These are phyloP conservation scores for Cynopterus brachyotis DNA, from an alignment of 2,113 vertebrate species.

Conservation along the genomic window DNA sequence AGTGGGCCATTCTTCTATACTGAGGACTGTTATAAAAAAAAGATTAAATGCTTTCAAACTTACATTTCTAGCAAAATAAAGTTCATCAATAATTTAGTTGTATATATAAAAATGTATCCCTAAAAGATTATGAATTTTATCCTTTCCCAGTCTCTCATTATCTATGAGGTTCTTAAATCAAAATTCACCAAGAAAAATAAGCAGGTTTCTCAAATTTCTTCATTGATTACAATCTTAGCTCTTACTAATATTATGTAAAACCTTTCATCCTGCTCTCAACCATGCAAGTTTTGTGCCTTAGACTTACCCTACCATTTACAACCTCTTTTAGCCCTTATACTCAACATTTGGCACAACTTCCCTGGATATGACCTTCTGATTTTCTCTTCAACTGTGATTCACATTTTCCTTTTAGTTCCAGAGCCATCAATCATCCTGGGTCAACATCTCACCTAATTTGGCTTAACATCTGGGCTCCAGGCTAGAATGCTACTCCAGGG, in stretches of 20 bases:
- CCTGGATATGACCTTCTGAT: constrained; percentile 34
- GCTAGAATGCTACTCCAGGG: background rate
- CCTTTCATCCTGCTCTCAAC: background rate
- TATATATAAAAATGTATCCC: background rate
- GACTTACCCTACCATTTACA: constrained; percentile 44
- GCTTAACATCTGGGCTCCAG: background rate
- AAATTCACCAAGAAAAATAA: background rate
- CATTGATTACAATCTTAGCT: background rate
- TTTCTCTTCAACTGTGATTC: constrained; percentile 54
- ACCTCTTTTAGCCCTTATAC: background rate
- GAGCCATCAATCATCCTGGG: background rate
- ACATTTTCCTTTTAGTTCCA: background rate
- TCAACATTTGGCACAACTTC: background rate
- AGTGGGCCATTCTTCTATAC: background rate
- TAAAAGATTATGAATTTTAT: background rate
- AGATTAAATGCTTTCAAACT: background rate
- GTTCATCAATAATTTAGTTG: background rate
- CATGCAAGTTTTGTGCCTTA: background rate
- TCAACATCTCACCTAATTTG: background rate
- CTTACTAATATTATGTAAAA: background rate
- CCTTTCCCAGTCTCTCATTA: background rate
- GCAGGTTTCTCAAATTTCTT: background rate
- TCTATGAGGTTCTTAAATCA: background rate
- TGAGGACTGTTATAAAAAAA: background rate
- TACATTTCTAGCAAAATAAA: background rate